These are phyloP conservation scores for Lamellibrachia luymesi DNA, from an alignment of 1,140 invertebrate genomes.

Conservation along the genomic window DNA sequence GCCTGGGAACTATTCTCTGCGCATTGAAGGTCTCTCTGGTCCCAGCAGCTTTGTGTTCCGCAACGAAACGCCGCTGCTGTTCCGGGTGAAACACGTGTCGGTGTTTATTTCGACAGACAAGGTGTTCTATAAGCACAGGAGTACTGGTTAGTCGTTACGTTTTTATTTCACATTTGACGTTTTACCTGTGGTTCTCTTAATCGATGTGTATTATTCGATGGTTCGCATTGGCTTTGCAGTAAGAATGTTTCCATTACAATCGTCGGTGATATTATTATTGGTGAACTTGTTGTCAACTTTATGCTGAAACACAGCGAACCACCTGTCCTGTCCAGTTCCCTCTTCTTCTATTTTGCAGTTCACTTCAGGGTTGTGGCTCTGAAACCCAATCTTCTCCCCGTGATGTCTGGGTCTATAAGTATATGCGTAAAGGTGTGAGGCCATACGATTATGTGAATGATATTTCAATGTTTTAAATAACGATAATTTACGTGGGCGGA, in stretches of 20 bases:
- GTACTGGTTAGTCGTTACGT: neutral
- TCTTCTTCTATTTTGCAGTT: neutral
- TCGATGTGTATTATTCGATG: too few relatives aligned
- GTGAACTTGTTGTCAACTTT: too few relatives aligned
- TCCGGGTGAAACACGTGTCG: slow-evolving; percentile 13
- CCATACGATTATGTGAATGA: neutral
- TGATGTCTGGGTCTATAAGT: neutral
- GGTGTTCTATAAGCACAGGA: neutral
- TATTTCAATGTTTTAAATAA: too few relatives aligned
- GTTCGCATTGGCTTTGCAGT: too few relatives aligned
- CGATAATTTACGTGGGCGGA: too few relatives aligned
- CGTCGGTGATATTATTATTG: too few relatives aligned
- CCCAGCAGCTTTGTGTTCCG: neutral
- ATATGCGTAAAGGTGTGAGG: neutral
- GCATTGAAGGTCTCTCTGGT: neutral
- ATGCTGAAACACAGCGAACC: too few relatives aligned
- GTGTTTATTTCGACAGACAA: slow-evolving; percentile 11
- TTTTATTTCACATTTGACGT: neutral
- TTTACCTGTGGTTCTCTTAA: too few relatives aligned
- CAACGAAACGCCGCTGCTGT: slow-evolving; percentile 9
- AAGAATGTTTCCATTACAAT: too few relatives aligned
- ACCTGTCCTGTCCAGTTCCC: neutral
- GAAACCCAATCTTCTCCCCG: slow-evolving; percentile 9
- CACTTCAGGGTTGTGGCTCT: neutral
- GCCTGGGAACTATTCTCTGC: slow-evolving; percentile 11